Evolutionary conservation across 2,888 invertebrate species (phyloP).

Genomic region (Heliconius aoede): DNA sequence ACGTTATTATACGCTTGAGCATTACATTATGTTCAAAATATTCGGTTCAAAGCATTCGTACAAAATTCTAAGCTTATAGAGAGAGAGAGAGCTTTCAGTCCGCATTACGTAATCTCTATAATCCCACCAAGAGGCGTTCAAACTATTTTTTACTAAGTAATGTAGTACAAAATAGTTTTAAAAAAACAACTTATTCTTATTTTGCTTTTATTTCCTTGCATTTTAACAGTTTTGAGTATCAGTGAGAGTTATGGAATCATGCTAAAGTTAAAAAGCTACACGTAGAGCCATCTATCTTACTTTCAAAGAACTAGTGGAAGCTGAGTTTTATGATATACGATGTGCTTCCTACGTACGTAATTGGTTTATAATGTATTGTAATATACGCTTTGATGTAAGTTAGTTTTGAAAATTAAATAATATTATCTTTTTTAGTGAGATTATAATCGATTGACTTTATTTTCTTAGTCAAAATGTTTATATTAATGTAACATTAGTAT

Average conservation of each 20-base stretch:
- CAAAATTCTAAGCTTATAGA: slow-evolving; percentile 34
- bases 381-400: not conserved
- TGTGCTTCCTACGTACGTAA: slow-evolving; percentile 34
- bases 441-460: no score
- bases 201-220: not conserved
- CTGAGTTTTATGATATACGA: slow-evolving; percentile 19
- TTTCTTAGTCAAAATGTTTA: no score
- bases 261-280: slow-evolving; percentile 19
- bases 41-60: slow-evolving; percentile 40
- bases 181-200: not conserved
- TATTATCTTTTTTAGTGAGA: not conserved
- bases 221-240: not conserved
- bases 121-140: not conserved
- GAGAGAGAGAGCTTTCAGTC: slow-evolving; percentile 22
- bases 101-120: slow-evolving; percentile 23
- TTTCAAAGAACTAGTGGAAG: slow-evolving; percentile 24
- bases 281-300: slow-evolving; percentile 30
- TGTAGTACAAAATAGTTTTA: not conserved
- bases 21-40: slow-evolving; percentile 38
- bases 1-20: slow-evolving; percentile 46
- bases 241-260: not conserved
- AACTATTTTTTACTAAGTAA: not conserved
- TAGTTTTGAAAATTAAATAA: slow-evolving; percentile 2
- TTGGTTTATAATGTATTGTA: slow-evolving; percentile 29
- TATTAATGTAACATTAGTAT: no score